phyloP scores from a whole-genome alignment of 2,888 invertebrate genomes.

The Dasypolia templi region DNA sequence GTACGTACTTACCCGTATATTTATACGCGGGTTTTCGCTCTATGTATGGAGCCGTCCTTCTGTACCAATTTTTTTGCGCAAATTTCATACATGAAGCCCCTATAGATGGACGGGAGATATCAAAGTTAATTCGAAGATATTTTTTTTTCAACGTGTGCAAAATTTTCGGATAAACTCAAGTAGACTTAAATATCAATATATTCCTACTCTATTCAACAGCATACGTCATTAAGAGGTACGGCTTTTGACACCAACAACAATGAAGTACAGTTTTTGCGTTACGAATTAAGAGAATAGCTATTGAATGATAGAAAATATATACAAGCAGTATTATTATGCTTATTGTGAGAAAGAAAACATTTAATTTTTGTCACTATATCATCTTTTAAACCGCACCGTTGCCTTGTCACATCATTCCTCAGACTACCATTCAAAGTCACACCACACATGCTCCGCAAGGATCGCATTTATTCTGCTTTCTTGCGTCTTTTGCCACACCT shows the following conservation, averaged over 20 bases:
- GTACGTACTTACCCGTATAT: background rate
- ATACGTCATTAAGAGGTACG: background rate
- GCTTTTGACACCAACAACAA: too few relatives aligned
- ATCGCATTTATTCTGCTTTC: too few relatives aligned
- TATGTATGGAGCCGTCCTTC: background rate
- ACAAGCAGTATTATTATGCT: background rate
- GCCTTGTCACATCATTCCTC: too few relatives aligned
- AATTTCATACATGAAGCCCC: constrained; percentile 28
- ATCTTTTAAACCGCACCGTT: too few relatives aligned
- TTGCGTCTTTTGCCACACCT: too few relatives aligned
- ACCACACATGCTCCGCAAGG: too few relatives aligned
- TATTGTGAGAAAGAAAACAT: background rate
- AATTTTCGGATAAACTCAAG: constrained; percentile 56
- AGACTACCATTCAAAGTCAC: too few relatives aligned
- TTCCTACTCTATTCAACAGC: background rate
- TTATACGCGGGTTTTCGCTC: background rate
- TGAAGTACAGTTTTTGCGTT: background rate
- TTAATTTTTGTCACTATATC: too few relatives aligned
- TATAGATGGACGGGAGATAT: constrained; percentile 46
- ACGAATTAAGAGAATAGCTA: background rate
- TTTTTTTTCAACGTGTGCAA: constrained; percentile 56
- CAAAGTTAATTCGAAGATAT: constrained; percentile 64
- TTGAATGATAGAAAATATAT: background rate
- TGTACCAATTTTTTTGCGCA: background rate
- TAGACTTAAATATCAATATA: constrained; percentile 3